These are phyloP conservation scores for Protobothrops mucrosquamatus DNA, from an alignment of 2,113 vertebrate genomes.

Conservation along the genomic window DNA sequence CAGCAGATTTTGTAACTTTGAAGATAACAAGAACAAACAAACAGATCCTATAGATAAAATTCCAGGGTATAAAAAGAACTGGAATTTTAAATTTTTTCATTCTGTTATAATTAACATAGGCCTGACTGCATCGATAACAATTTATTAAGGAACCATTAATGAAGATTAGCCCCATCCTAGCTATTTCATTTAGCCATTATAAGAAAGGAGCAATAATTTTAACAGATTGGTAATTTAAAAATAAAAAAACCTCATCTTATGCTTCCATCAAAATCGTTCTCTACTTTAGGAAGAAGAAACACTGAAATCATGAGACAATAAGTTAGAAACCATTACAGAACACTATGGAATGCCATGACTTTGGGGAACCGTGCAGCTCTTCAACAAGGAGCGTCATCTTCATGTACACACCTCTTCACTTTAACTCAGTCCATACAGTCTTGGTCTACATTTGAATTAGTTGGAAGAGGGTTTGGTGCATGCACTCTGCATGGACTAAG, in stretches of 20 bases:
- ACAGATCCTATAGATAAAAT: not conserved
- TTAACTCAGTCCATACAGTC: not conserved
- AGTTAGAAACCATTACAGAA: not conserved
- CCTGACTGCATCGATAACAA: not conserved
- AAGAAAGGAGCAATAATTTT: not conserved
- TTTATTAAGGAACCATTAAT: not conserved
- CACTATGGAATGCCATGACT: not conserved
- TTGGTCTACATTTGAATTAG: not conserved
- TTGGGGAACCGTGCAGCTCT: not conserved
- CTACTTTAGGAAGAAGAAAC: slow-evolving; percentile 13
- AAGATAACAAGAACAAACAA: not conserved
- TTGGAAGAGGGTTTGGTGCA: not conserved
- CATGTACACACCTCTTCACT: not conserved
- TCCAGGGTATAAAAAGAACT: not conserved
- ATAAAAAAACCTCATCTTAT: not conserved
- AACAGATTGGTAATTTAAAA: not conserved
- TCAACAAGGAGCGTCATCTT: not conserved
- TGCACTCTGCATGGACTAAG: not conserved
- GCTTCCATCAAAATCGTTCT: not conserved
- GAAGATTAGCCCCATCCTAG: not conserved
- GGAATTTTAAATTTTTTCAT: slow-evolving; percentile 11
- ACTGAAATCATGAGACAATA: too few relatives aligned
- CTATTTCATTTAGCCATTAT: not conserved
- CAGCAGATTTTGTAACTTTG: slow-evolving; percentile 40
- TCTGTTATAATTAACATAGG: accelerated